Evolutionary conservation across 2,113 vertebrate species (phyloP), one percentile per base, ranked within the genome.

Genomic region (Xyliphius kryptos): DNA sequence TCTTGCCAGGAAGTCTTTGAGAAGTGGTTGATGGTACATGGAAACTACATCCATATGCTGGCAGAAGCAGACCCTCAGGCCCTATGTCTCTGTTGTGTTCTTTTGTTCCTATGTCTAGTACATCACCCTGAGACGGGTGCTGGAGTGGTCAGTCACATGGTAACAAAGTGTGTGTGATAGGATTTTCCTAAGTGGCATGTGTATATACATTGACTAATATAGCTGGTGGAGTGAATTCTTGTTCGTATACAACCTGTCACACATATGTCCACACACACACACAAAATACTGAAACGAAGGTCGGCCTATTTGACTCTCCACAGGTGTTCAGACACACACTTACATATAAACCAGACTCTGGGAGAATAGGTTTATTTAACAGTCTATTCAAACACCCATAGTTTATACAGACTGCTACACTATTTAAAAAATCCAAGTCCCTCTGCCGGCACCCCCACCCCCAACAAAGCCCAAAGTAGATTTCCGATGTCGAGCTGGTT

Each of bases 341-440:
- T n/a, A 12, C 57, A 49, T 44, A 54, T 61, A 48, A 13, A 55
- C 37, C 61, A 55, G 26, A 4, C 49, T 52, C 8, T 64, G 1
- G 53, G 40, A 22, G 40, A 65, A 21, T 40, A 11, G 8, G 20
- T 50, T 62, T 56, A 21, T 63, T 63, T 53, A 56, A 44, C 60
- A 22, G 74, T 63, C 75, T 77, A 70, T 79, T 82, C 69, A 77
- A 69, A 80, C 74, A 81, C 61, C 60, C 61, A 2, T 73, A 69
- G 74, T 79, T 76, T 74, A 83, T 79, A 82, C 82, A 84, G 47
- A 15, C 32, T 11, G 43, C 7, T 41, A 61, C 16, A 48, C 13
- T n/a, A n/a, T n/a, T n/a, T 6, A 21, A 41, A 40, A 14, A n/a
- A n/a, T n/a, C n/a, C n/a, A n/a, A n/a, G n/a, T n/a, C n/a, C n/a